Percentiles rank a stretch among this genome's conserved stretches.
phyloP scores from a whole-genome alignment of 2,888 invertebrate genomes.

The Caenorhabditis japonica region DNA sequence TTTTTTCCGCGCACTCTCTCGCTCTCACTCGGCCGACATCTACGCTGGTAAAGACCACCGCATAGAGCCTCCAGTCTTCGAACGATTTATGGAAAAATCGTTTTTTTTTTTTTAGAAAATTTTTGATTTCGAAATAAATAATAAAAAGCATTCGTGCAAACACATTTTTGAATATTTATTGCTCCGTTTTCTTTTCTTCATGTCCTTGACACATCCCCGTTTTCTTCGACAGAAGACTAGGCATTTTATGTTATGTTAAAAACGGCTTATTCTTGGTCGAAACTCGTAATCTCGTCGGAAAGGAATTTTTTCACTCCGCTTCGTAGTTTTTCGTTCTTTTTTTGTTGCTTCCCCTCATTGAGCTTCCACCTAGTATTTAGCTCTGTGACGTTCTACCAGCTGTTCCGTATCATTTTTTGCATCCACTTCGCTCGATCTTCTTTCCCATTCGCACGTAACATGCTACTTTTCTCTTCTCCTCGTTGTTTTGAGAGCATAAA shows the following conservation, averaged over 20 bases:
- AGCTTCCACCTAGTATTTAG: conserved; percentile 7
- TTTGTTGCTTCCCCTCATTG: conserved; percentile 1
- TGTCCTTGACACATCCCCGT: not conserved
- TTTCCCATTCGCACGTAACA: conserved; percentile 33
- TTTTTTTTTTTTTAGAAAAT: not conserved
- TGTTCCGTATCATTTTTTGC: conserved; percentile 47
- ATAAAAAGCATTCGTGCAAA: no score
- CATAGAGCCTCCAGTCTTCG: conserved; percentile 8
- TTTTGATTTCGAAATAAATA: not conserved
- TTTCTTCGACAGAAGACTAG: not conserved
- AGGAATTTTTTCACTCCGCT: not conserved
- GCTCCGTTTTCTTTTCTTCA: not conserved
- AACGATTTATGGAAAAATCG: no score
- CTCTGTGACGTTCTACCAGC: conserved; percentile 36
- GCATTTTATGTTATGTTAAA: not conserved
- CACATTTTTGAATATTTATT: not conserved
- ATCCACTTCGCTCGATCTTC: conserved; percentile 13
- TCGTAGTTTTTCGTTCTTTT: not conserved
- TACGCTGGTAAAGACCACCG: conserved; percentile 25
- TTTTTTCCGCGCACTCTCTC: conserved; percentile 15
- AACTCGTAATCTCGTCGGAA: not conserved
- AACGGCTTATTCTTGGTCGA: not conserved
- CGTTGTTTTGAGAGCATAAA: conserved; percentile 11
- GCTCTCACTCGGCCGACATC: conserved; percentile 10
- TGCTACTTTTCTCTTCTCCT: conserved; percentile 11